These are phyloP conservation scores for Tyrophagus putrescentiae DNA, from an alignment of 1,140 invertebrate species.

Conservation along the genomic window DNA sequence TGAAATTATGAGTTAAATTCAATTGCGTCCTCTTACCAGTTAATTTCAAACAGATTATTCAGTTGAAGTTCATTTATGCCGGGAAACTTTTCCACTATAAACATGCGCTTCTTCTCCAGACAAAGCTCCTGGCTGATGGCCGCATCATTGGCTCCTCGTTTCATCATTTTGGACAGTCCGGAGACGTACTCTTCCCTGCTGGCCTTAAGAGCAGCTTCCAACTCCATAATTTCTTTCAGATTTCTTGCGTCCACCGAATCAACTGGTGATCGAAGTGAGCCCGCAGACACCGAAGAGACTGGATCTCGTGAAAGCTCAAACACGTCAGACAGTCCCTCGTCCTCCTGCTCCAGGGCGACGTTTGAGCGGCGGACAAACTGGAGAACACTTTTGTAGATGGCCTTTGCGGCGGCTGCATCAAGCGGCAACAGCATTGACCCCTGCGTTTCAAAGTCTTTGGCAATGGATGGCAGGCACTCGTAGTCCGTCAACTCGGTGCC, in stretches of 20 bases:
- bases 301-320: background rate
- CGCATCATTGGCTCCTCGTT: background rate
- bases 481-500: background rate
- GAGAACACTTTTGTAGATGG: background rate
- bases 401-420: background rate
- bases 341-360: background rate
- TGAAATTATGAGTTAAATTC: background rate
- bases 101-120: conserved; percentile 8
- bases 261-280: background rate
- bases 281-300: too few relatives aligned
- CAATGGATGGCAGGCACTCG: background rate
- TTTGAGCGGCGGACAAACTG: background rate
- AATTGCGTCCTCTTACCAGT: background rate
- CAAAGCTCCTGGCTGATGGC: background rate
- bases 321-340: background rate
- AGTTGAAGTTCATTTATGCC: background rate
- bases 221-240: conserved; percentile 12
- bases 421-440: background rate
- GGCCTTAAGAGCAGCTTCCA: background rate
- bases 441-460: background rate
- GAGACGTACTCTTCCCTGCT: background rate
- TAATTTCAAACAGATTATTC: conserved; percentile 8
- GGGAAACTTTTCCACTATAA: conserved; percentile 8
- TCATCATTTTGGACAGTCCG: background rate
- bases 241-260: background rate